Evolutionary conservation across 2,113 vertebrate genomes (phyloP).

Genomic region (Panthera uncia): DNA sequence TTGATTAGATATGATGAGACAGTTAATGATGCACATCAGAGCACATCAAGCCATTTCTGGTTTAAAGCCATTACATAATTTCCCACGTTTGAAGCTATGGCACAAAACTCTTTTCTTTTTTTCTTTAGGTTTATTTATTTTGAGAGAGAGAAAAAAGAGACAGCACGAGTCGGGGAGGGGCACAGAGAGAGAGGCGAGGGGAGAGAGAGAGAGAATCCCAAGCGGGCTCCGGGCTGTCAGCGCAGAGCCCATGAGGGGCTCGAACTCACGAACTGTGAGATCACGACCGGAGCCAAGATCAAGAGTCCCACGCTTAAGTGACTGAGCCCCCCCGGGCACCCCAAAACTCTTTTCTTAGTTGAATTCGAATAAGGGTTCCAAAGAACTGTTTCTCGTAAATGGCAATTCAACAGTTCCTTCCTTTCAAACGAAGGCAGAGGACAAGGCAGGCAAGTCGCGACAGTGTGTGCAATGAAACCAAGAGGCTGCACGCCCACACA

Average conservation of each 20-base stretch:
- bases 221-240: too few species aligned
- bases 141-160: too few species aligned
- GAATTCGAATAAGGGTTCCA: conserved; percentile 3
- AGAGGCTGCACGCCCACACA: not conserved
- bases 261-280: too few species aligned
- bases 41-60: conserved; percentile 11
- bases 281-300: too few species aligned
- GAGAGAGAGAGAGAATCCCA: too few species aligned
- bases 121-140: too few species aligned
- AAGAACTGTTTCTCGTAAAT: not conserved
- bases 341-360: not conserved
- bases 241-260: too few species aligned
- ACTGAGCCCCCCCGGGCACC: too few species aligned
- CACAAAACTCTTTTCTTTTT: not conserved
- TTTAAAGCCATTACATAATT: not conserved
- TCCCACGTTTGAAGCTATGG: not conserved
- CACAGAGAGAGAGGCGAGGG: too few species aligned
- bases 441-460: not conserved
- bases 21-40: not conserved
- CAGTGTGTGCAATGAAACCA: not conserved
- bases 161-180: too few species aligned
- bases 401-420: not conserved
- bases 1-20: not conserved
- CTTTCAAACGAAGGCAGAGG: not conserved
- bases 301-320: too few species aligned